Base-by-base conservation (phyloP, 2,797 vertebrate species). In the Chloroceryle amazona region DNA sequence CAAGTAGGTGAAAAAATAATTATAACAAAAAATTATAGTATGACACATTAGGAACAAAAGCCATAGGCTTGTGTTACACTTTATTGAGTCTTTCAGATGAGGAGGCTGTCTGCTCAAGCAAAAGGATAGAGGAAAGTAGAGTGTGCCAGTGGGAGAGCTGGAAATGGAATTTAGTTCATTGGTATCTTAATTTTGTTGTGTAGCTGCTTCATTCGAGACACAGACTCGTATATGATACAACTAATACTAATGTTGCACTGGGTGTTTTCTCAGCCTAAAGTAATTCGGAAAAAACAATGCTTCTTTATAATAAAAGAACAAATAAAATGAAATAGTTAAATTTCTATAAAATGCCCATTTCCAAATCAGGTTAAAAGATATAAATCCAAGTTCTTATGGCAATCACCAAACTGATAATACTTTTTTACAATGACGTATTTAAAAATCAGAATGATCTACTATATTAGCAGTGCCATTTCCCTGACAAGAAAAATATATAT, bases 1-100 rank as follows among this genome's bases (percentile, higher is more conserved):
- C 57, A 72, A 93, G 80, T 33, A 93, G n/a, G 67, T 81, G 90
- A 96, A 93, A 89, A 81, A 94, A 78, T 41, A 95, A 92, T 94
- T 86, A 76, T 58, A 89, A 87, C 39, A 92, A 95, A 52, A 97
- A 97, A 81, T 71, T 72, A 57, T 15, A 37, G 44, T 74, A 44
- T 63, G 81, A 33, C 46, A 65, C 12, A 46, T 62, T 72, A 91
- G 58, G 73, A 97, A 90, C 14, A 86, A 96, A 95, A 52, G 29
- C 47, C 67, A 93, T 37, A 47, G 23, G 44, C 17, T 96, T 73
- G 21, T 86, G 58, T 78, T 63, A 70, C 19, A 58, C 61, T 91
- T 93, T 80, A 83, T 71, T 93, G 91, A 95, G 65, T 63, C 44
- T 91, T 96, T 74, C 23, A 33, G 17, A 6, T 47, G 35, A 67